phyloP scores from a whole-genome alignment of 35 echinoderm and acorn worm genomes.

The Apostichopus californicus region DNA sequence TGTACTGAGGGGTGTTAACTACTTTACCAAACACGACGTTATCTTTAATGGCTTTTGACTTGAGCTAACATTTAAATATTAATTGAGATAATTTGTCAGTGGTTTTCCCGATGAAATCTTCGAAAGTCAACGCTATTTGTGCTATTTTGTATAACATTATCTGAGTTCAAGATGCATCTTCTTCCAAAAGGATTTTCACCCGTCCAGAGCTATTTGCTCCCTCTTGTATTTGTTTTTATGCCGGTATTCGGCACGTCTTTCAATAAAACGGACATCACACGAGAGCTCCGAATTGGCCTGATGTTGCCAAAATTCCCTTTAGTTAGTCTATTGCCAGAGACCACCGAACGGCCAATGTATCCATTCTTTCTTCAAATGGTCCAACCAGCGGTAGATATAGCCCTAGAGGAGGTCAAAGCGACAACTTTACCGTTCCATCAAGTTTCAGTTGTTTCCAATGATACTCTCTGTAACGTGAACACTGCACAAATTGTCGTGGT shows the following conservation, averaged over 20 bases:
- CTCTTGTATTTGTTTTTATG: background rate
- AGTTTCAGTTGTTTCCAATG: conserved; percentile 24
- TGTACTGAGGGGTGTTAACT: no score
- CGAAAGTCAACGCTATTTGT: no score
- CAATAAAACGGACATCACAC: conserved; percentile 26
- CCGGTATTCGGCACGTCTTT: background rate
- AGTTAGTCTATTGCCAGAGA: background rate
- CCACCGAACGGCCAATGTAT: conserved; percentile 32
- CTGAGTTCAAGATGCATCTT: background rate
- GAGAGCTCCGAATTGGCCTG: conserved; percentile 29
- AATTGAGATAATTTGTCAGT: no score
- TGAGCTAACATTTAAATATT: no score
- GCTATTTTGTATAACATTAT: background rate
- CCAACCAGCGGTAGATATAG: conserved; percentile 71
- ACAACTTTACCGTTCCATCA: conserved; percentile 28
- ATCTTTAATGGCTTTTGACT: no score
- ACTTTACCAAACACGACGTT: no score
- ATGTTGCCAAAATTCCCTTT: conserved; percentile 59
- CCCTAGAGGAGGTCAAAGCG: conserved; percentile 45
- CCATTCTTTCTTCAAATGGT: conserved; percentile 83
- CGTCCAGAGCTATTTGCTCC: conserved; percentile 29
- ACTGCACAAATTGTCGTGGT: conserved; percentile 62
- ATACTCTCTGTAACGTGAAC: conserved; percentile 59
- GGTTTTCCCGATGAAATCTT: no score
- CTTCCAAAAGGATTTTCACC: background rate